These are phyloP conservation scores for Drosophila subobscura DNA, from an alignment of 1,140 invertebrate species.

Conservation along the genomic window DNA sequence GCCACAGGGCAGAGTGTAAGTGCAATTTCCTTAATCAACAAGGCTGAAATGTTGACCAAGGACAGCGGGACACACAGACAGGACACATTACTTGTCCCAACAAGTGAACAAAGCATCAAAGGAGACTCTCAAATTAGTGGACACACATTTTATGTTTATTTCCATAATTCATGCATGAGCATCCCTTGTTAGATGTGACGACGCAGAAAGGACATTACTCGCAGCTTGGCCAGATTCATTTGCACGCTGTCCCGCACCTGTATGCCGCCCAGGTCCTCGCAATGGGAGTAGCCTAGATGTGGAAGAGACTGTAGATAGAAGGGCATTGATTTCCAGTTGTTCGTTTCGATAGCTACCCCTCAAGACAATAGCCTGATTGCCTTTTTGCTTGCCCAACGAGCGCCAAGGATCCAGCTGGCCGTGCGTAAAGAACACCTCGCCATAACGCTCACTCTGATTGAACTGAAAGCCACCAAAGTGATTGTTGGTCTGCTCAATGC, in stretches of 20 bases:
- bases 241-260: slow-evolving; percentile 58
- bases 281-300: slow-evolving; percentile 66
- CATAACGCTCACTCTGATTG: slow-evolving; percentile 75
- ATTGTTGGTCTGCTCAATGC: slow-evolving; percentile 85
- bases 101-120: neutral
- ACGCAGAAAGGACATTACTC: slow-evolving; percentile 72
- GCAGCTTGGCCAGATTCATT: slow-evolving; percentile 77
- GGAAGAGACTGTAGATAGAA: slow-evolving; percentile 33
- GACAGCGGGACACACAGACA: slow-evolving; percentile 8
- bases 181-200: slow-evolving; percentile 44
- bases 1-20: slow-evolving; percentile 25
- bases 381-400: slow-evolving; percentile 56
- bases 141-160: slow-evolving; percentile 57
- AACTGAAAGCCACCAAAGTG: slow-evolving; percentile 86
- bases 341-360: slow-evolving; percentile 38
- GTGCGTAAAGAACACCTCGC: slow-evolving; percentile 86
- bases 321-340: slow-evolving; percentile 13
- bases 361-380: slow-evolving; percentile 63
- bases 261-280: slow-evolving; percentile 69
- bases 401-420: slow-evolving; percentile 87
- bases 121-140: slow-evolving; percentile 51
- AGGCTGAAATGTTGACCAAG: slow-evolving; percentile 29
- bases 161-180: slow-evolving; percentile 61
- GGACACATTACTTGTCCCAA: slow-evolving; percentile 59
- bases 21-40: slow-evolving; percentile 76